Evolutionary conservation across 2,797 vertebrate genomes (phyloP).

Genomic region (Oreochromis grahami): DNA sequence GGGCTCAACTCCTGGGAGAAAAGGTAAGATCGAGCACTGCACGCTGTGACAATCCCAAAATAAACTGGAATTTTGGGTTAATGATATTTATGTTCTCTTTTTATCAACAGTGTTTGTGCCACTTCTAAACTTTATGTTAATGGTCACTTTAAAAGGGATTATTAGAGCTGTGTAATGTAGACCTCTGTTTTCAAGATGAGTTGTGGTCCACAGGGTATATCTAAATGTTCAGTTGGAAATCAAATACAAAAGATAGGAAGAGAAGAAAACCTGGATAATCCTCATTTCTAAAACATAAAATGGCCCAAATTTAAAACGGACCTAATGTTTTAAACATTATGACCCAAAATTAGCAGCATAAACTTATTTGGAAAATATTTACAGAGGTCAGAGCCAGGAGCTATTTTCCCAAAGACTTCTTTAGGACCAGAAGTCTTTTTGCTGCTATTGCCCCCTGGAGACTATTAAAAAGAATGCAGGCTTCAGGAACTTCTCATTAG

Average conservation of each 20-base stretch:
- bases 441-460: background rate
- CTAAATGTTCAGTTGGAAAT: background rate
- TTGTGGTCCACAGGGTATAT: background rate
- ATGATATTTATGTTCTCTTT: background rate
- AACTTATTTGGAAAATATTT: background rate
- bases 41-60: background rate
- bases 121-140: background rate
- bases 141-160: background rate
- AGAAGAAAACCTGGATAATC: background rate
- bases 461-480: background rate
- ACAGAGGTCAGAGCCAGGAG: background rate
- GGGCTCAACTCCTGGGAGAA: slow-evolving; percentile 99
- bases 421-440: background rate
- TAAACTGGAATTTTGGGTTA: background rate
- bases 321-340: background rate
- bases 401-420: background rate
- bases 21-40: slow-evolving; percentile 78
- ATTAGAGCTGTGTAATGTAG: background rate
- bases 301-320: background rate
- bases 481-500: background rate
- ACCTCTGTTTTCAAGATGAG: background rate
- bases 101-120: background rate
- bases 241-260: fast-evolving
- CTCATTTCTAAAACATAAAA: background rate
- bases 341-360: background rate